A percentile compares a stretch with the other conserved stretches of the same genome.
phyloP scores from a whole-genome alignment of 1,140 invertebrate genomes.

The Hyles euphorbiae region DNA sequence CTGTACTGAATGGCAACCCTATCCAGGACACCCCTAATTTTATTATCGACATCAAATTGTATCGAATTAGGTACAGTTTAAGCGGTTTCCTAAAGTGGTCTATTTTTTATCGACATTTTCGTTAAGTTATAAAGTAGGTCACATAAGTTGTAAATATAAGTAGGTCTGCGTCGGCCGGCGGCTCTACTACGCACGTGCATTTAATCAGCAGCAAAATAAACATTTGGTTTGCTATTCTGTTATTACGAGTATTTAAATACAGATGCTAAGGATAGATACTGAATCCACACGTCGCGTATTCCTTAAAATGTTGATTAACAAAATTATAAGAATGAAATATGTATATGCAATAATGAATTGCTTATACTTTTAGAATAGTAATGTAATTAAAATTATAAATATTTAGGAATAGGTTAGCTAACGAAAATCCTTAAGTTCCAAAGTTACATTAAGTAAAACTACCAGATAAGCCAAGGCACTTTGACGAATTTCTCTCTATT shows the following conservation, averaged over 20 bases:
- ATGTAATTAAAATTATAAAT: no score
- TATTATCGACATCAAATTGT: no score
- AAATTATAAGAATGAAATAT: no score
- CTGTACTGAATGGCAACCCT: constrained; percentile 54
- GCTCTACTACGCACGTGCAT: constrained; percentile 50
- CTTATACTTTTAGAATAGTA: no score
- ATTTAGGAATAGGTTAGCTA: constrained; percentile 18
- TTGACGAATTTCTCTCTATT: no score
- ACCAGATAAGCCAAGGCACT: constrained; percentile 1
- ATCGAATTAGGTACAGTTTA: no score
- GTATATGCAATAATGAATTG: no score
- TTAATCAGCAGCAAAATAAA: constrained; percentile 44
- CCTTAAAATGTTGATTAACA: no score
- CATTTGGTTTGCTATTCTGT: constrained; percentile 27
- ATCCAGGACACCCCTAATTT: constrained; percentile 42
- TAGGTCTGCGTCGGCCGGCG: constrained; percentile 22
- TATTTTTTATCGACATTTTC: constrained; percentile 10
- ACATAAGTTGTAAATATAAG: constrained; percentile 29
- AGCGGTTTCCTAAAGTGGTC: no score
- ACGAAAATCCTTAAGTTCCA: constrained; percentile 31
- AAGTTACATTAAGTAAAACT: constrained; percentile 30
- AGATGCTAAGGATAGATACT: not conserved
- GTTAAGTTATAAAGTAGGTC: constrained; percentile 35
- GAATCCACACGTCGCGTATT: no score
- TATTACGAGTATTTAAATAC: constrained; percentile 13